Evolutionary conservation across 23 tunicate genomes (phyloP).

Genomic region (Oikopleura dioica): DNA sequence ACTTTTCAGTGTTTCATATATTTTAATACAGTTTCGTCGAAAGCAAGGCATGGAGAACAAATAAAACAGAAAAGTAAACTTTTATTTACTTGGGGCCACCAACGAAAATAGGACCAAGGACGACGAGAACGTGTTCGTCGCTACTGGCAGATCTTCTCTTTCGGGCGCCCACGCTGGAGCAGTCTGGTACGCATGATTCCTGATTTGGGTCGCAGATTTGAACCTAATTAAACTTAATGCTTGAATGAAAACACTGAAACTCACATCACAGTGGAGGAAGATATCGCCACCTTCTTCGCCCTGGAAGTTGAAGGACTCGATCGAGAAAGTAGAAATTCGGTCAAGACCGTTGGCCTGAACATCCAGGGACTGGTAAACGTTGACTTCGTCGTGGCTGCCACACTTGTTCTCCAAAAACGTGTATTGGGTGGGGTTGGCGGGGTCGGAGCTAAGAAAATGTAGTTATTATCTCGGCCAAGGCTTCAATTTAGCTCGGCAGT

Average conservation of each 20-base stretch:
- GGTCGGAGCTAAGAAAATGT: background rate
- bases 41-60: too few relatives aligned
- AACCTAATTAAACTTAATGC: background rate
- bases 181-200: background rate
- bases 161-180: slow-evolving; percentile 4
- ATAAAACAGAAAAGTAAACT: too few relatives aligned
- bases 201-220: background rate
- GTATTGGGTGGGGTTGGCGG: background rate
- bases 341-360: background rate
- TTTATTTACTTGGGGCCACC: too few relatives aligned
- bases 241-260: background rate
- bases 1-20: too few relatives aligned
- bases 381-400: background rate
- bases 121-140: background rate
- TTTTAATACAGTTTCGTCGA: too few relatives aligned
- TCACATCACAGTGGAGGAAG: background rate
- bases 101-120: too few relatives aligned
- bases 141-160: background rate
- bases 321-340: background rate
- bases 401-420: background rate
- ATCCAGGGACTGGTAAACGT: slow-evolving; percentile 1
- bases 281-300: background rate
- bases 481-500: background rate
- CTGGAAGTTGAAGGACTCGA: slow-evolving; percentile 5
- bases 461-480: background rate